Evolutionary conservation across 1,140 invertebrate genomes (phyloP), one percentile per base, ranked within the genome.

Genomic region (Lordiphosa mommai): DNA sequence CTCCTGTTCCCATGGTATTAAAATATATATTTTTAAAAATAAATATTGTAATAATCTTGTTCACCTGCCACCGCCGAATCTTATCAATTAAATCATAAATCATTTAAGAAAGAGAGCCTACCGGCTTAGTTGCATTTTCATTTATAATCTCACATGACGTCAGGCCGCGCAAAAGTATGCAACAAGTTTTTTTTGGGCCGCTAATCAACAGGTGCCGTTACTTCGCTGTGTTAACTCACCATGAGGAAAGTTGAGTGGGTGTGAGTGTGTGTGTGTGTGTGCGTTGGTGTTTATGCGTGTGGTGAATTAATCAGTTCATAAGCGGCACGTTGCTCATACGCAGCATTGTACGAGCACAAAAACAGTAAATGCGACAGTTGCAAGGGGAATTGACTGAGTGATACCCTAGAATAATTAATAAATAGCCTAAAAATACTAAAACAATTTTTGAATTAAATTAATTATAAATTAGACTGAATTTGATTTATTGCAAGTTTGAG

Each of bases 251-350:
- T 6, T 37, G n/a, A 34, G 38, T 20, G 20, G 27, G 55, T 41
- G 3, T n/a, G 32, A 59, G 32, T 43, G 50, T 10, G n/a, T 33
- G n/a, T 32, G 10, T 23, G 34, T 37, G 33, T 36, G 40, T 16
- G 50, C n/a, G n/a, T n/a, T n/a, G n/a, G n/a, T n/a, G n/a, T n/a
- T n/a, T n/a, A n/a, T 70, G 49, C 50, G 74, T 66, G 76, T 82
- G 76, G 76, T 80, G 76, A 80, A 80, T 72, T 63, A 58, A 71
- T 43, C 48, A 65, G 74, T 55, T 36, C 64, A 48, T 63, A 68
- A 68, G 59, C 52, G 57, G 61, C 60, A 74, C 60, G 68, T 82
- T 80, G 76, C 44, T 71, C 71, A 82, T 80, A 80, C 71, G 69
- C 73, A 58, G 36, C 59, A 55, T 79, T 72, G 68, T 55, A 44